Evolutionary conservation across 2,797 vertebrate species (phyloP), one percentile per base, ranked within the genome.

Genomic region (Rhinogobio ventralis): DNA sequence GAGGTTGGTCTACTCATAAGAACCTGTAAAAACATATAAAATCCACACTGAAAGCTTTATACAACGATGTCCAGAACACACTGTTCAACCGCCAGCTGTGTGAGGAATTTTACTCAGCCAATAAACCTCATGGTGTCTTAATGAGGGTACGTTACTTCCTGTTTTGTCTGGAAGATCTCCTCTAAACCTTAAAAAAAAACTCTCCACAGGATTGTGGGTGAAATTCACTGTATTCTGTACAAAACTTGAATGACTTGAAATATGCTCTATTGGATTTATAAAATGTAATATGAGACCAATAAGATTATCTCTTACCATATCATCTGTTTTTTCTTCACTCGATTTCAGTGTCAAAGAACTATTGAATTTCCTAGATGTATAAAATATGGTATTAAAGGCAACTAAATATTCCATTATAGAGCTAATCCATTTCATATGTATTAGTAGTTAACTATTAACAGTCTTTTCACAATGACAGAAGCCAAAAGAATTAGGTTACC

Each of bases 311-410:
- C 92, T 85, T 93, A 95, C 94, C 91, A 72, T 76, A 62, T 79
- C 62, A 46, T 79, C 88, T 68, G 84, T 13, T 86, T 91, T 92
- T 57, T 86, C 92, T 81, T 82, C 76, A 49, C 77, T 68, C n/a
- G 79, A 82, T 74, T 87, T 92, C 39, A 71, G 69, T 45, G 68
- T 79, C 7, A 75, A 46, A 25, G 77, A 84, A 20, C 88, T 86
- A 90, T 91, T 93, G 28, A 81, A 86, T 88, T 93, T 94, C 67
- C 89, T 89, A 42, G 33, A 83, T 60, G 81, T 90, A 93, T 83
- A 23, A 91, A 81, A 89, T 25, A 86, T 2, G 89, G n/a, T 51
- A 36, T 36, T 36, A 49, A 46, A 67, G 28, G 13, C 23, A 51
- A 73, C 15, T 72, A 88, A 17, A 77, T 23, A 7, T 53, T 71